phyloP scores from a whole-genome alignment of 2,888 invertebrate genomes.

The Drosophila putrida region DNA sequence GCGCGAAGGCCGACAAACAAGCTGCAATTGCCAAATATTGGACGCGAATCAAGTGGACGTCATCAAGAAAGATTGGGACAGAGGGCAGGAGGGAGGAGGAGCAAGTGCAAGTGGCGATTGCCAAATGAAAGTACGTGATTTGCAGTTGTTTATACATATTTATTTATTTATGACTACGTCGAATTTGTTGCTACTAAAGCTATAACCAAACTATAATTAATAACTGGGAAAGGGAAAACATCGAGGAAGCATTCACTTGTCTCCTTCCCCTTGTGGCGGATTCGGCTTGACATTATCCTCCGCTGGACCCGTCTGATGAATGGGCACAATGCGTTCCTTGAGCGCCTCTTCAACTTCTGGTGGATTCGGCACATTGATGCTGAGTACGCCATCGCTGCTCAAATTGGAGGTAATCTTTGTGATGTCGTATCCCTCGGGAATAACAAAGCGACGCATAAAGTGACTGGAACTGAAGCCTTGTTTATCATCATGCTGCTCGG shows the following conservation, averaged over 20 bases:
- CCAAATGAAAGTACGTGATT: conserved; percentile 36
- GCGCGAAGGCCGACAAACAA: conserved; percentile 68
- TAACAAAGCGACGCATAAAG: conserved; percentile 90
- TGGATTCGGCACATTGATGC: conserved; percentile 88
- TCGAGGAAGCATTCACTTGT: conserved; percentile 2
- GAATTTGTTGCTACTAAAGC: conserved; percentile 1
- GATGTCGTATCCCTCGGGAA: conserved; percentile 91
- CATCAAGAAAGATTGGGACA: conserved; percentile 27
- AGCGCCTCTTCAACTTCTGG: conserved; percentile 69
- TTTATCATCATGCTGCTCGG: conserved; percentile 90
- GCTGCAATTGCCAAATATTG: conserved; percentile 45
- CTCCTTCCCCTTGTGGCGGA: conserved; percentile 12
- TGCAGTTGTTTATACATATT: conserved; percentile 30
- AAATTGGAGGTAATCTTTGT: conserved; percentile 90
- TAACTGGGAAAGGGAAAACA: neutral
- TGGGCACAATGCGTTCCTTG: conserved; percentile 87
- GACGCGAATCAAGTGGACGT: conserved; percentile 55
- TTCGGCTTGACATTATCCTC: conserved; percentile 39
- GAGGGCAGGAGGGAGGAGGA: neutral
- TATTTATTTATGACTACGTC: conserved; percentile 6
- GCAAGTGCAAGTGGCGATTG: conserved; percentile 35
- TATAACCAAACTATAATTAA: no score
- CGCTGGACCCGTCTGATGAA: conserved; percentile 87
- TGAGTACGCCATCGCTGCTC: conserved; percentile 91
- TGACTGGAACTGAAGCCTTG: conserved; percentile 91